Conservation (phyloP, 1,140 invertebrate species). For the Holotrichia oblita region DNA sequence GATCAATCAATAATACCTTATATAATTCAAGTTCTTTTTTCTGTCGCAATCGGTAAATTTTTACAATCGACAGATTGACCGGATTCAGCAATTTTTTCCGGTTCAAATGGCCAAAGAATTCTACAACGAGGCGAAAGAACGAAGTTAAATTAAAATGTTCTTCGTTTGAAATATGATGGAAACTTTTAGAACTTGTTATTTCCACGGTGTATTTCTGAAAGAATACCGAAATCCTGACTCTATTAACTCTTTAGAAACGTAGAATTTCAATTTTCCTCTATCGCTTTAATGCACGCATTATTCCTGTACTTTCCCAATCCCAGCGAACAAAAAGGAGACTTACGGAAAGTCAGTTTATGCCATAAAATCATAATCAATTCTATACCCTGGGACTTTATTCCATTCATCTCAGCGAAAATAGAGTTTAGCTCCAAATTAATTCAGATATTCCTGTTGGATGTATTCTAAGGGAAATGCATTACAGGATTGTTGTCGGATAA, state of each 20-base stretch:
- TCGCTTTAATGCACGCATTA: slow-evolving; percentile 38
- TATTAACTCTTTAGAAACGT: slow-evolving; percentile 41
- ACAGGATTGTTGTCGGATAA: no score
- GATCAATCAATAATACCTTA: not conserved
- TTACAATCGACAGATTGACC: slow-evolving; percentile 17
- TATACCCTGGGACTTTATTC: not conserved
- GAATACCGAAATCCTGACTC: slow-evolving; percentile 37
- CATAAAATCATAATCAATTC: slow-evolving; percentile 34
- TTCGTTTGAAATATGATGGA: slow-evolving; percentile 40
- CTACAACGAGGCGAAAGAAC: slow-evolving; percentile 3
- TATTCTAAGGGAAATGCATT: not conserved
- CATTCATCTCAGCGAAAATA: not conserved
- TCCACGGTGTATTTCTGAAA: slow-evolving; percentile 38
- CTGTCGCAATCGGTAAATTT: not conserved
- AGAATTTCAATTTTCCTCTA: slow-evolving; percentile 38
- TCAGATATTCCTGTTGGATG: not conserved
- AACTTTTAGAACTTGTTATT: slow-evolving; percentile 41
- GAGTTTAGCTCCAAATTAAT: not conserved
- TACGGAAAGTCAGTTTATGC: slow-evolving; percentile 31
- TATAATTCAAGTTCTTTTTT: not conserved
- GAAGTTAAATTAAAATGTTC: slow-evolving; percentile 36
- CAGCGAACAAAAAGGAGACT: slow-evolving; percentile 7
- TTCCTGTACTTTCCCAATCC: slow-evolving; percentile 28
- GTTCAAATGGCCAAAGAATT: slow-evolving; percentile 14
- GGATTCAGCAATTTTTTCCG: slow-evolving; percentile 15